Percentiles rank a stretch among this genome's conserved stretches.
Conservation (phyloP, 2,797 vertebrate genomes). For the Potorous gilbertii region DNA sequence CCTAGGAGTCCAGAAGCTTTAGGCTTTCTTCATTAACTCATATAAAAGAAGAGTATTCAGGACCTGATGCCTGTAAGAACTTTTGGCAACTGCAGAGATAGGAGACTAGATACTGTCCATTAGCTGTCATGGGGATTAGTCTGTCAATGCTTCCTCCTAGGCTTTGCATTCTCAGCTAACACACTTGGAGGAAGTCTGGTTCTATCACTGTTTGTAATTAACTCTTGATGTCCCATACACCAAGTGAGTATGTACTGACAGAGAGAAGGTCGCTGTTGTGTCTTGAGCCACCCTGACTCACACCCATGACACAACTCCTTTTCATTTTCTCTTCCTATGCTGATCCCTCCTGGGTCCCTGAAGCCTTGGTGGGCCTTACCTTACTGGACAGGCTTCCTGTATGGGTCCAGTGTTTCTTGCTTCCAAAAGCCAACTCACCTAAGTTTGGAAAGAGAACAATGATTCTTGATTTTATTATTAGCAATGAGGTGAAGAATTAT, state of each 20-base stretch:
- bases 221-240: neutral
- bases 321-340: neutral
- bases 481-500: neutral
- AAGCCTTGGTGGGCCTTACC: neutral
- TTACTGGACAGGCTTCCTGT: neutral
- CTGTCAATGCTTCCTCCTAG: neutral
- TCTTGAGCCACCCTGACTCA: neutral
- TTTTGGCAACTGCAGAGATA: neutral
- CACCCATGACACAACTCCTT: neutral
- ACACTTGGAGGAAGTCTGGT: neutral
- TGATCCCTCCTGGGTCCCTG: neutral
- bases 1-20: neutral
- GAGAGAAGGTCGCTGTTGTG: neutral
- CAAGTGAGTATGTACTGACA: neutral
- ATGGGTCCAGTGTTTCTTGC: neutral
- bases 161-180: neutral
- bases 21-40: neutral
- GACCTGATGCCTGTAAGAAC: neutral
- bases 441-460: neutral
- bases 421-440: neutral
- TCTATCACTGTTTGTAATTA: neutral
- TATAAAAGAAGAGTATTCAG: neutral
- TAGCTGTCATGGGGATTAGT: neutral
- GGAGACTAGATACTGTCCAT: too few species aligned
- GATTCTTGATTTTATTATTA: neutral